Base-by-base conservation (phyloP, 2,797 vertebrate species). In the Eospalax fontanierii region DNA sequence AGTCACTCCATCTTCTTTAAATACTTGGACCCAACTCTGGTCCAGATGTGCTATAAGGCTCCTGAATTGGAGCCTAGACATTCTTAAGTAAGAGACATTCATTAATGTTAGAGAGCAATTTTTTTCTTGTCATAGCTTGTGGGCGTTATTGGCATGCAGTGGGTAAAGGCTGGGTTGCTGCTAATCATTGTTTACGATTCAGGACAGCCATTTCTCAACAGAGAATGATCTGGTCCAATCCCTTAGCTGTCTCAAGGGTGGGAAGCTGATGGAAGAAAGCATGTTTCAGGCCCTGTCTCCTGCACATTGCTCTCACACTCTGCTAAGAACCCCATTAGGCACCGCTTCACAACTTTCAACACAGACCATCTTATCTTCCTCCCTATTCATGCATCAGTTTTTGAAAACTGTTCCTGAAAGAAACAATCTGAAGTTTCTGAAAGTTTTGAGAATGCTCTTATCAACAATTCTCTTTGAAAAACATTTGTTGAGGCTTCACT, bases 391-490 rank as follows among this genome's bases (percentile, higher is more conserved):
- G 66, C 28, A 84, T 83, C 35, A 76, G 30, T 18, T 81, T 94
- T 78, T 89, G 63, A 91, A 97, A 96, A 70, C 40, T 85, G 11
- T 24, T 65, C 26, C 76, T 79, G 61, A 86, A 90, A 79, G 15
- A 88, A 92, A 94, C 65, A 91, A 74, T 95, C 21, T 74, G 66
- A 28, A 91, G 50, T 93, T 94, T 76, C 73, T 90, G 33, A 95
- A 87, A 85, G 30, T 81, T 95, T 90, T 89, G 33, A 87, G 78
- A 80, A 68, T 95, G 68, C 75, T 93, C 76, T 88, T 91, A 90
- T 92, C 43, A 95, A 94, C 96, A 95, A 86, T 94, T 97, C 74
- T 96, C 33, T 80, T 96, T 74, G 92, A 70, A 81, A 92, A 96
- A 94, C 35, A 91, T 91, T 94, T 83, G 65, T 89, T 87, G 71